phyloP scores from a whole-genome alignment of 1,140 invertebrate species.

The Drosophila kurseongensis region DNA sequence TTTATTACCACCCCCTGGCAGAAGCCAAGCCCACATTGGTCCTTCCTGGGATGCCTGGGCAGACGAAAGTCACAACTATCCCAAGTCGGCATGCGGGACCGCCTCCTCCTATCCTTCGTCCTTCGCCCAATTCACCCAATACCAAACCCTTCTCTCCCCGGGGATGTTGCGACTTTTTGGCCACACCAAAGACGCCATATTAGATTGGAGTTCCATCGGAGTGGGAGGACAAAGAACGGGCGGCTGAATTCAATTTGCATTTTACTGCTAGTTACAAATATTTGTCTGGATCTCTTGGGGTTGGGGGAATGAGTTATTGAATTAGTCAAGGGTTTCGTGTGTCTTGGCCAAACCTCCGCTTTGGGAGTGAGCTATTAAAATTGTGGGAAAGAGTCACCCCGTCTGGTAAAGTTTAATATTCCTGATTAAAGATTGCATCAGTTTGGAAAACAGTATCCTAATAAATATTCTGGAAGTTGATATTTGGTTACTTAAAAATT shows the following conservation, averaged over 20 bases:
- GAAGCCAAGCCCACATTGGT: constrained; percentile 67
- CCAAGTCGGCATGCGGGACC: constrained; percentile 59
- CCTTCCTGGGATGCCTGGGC: constrained; percentile 39
- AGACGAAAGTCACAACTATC: constrained; percentile 81
- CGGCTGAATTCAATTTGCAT: constrained; percentile 74
- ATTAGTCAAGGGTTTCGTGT: constrained; percentile 55
- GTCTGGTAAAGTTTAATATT: constrained; percentile 2
- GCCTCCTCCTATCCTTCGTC: constrained; percentile 1
- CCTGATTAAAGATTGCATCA: not conserved
- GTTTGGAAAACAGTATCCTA: not conserved
- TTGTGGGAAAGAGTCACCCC: not conserved
- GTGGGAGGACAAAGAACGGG: constrained; percentile 16
- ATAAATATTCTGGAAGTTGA: too few species aligned
- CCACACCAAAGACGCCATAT: constrained; percentile 76
- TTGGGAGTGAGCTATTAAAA: constrained; percentile 25
- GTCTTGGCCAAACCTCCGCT: constrained; percentile 22
- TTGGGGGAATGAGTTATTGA: constrained; percentile 64
- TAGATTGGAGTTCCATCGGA: constrained; percentile 40
- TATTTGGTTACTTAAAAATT: too few species aligned
- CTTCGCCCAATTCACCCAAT: not conserved
- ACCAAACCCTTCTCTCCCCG: constrained; percentile 19
- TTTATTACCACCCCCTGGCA: constrained; percentile 49
- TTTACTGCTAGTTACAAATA: constrained; percentile 76
- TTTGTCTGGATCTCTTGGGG: constrained; percentile 49
- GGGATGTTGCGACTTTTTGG: constrained; percentile 62